phyloP scores from a whole-genome alignment of 2,797 vertebrate species.

The Poliocrania exsul region DNA sequence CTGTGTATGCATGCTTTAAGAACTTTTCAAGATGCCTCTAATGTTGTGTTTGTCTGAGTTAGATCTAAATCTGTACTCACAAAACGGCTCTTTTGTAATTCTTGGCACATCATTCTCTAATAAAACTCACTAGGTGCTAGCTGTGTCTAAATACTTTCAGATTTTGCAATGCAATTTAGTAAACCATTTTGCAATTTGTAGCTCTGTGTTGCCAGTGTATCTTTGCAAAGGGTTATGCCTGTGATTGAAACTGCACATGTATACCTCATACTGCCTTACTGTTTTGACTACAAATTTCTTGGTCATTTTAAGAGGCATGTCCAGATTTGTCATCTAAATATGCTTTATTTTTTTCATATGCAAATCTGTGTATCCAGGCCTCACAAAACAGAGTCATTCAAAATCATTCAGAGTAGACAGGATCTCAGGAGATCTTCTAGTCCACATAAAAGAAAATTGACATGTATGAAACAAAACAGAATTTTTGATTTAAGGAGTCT shows the following conservation, averaged over 20 bases:
- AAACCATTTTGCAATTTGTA: rapidly evolving
- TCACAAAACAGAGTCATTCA: neutral
- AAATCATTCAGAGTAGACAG: neutral
- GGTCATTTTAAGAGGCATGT: rapidly evolving
- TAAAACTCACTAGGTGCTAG: neutral
- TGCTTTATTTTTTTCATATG: neutral
- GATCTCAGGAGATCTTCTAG: neutral
- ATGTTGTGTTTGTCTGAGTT: neutral
- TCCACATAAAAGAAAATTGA: too few relatives aligned
- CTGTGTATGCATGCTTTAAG: neutral
- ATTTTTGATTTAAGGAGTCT: too few relatives aligned
- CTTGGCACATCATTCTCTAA: neutral
- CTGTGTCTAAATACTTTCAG: neutral
- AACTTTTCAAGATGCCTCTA: neutral
- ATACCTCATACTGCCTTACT: neutral
- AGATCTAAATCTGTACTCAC: neutral
- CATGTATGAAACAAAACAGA: too few relatives aligned
- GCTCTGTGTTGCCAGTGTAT: neutral
- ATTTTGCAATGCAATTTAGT: neutral
- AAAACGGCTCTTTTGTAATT: neutral
- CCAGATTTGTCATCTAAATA: neutral
- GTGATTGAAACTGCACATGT: neutral
- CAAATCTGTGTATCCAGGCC: neutral
- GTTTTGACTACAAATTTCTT: neutral
- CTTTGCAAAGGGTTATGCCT: neutral